Conservation (phyloP, 2,888 invertebrate species). For the Torymus texanus region DNA sequence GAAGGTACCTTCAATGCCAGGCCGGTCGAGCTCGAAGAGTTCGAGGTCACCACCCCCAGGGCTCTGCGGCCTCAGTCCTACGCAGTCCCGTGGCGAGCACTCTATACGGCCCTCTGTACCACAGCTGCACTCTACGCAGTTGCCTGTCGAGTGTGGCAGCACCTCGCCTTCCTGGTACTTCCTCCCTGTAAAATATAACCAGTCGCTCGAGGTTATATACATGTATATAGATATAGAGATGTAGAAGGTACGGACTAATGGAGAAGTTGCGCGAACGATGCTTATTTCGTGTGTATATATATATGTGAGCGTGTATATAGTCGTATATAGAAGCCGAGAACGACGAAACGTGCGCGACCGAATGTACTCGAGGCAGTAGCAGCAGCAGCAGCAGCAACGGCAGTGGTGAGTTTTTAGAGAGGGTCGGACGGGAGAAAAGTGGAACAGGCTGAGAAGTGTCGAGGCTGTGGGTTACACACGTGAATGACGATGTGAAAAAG, state of each 20-base stretch:
- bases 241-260: too few species aligned
- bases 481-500: too few species aligned
- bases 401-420: neutral
- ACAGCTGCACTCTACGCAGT: constrained; percentile 83
- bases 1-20: constrained; percentile 68
- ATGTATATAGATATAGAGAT: too few species aligned
- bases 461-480: too few species aligned
- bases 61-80: constrained; percentile 67
- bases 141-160: constrained; percentile 82
- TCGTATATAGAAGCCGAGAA: too few species aligned
- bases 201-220: neutral
- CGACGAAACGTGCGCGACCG: too few species aligned
- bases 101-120: constrained; percentile 76
- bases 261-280: too few species aligned
- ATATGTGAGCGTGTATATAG: too few species aligned
- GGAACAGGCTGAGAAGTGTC: neutral
- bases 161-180: constrained; percentile 81
- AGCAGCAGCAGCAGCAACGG: neutral
- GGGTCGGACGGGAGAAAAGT: neutral
- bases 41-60: constrained; percentile 66
- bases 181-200: constrained; percentile 76
- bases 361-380: too few species aligned
- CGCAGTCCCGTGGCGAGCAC: constrained; percentile 71
- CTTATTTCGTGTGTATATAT: too few species aligned
- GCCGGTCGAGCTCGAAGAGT: constrained; percentile 66